Evolutionary conservation across 2,797 vertebrate species (phyloP).

Genomic region (Glossophaga mutica): DNA sequence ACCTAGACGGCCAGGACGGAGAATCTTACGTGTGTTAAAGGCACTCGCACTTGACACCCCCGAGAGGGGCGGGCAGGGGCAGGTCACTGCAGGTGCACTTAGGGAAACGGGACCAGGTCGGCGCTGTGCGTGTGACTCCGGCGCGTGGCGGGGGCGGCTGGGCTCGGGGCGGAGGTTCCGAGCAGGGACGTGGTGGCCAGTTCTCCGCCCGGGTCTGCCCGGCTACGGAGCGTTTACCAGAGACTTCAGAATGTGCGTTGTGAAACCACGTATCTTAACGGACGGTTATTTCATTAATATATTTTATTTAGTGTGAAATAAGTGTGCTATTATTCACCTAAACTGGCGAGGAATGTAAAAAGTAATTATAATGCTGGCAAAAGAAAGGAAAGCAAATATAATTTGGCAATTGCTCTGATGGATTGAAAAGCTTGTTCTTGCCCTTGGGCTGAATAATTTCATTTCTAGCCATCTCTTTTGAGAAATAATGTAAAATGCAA

Average conservation of each 20-base stretch:
- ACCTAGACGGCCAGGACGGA: neutral
- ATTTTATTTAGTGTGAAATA: neutral
- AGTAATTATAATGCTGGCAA: neutral
- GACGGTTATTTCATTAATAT: neutral
- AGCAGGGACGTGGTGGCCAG: no score
- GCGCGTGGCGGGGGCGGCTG: no score
- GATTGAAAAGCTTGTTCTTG: neutral
- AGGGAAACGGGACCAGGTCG: neutral
- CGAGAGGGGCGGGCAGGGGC: neutral
- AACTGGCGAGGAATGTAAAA: neutral
- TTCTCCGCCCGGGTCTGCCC: neutral
- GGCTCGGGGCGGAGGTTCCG: no score
- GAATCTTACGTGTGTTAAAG: neutral
- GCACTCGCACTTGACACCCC: neutral
- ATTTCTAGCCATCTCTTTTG: slow-evolving; percentile 18
- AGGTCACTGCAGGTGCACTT: neutral
- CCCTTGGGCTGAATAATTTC: slow-evolving; percentile 18
- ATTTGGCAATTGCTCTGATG: neutral
- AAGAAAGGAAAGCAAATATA: neutral
- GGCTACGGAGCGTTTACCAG: neutral
- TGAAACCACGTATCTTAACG: neutral
- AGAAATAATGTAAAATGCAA: neutral
- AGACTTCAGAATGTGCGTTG: neutral
- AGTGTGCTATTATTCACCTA: neutral
- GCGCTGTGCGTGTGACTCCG: no score